Conservation (phyloP, 2,113 vertebrate species). For the Mohoua ochrocephala region DNA sequence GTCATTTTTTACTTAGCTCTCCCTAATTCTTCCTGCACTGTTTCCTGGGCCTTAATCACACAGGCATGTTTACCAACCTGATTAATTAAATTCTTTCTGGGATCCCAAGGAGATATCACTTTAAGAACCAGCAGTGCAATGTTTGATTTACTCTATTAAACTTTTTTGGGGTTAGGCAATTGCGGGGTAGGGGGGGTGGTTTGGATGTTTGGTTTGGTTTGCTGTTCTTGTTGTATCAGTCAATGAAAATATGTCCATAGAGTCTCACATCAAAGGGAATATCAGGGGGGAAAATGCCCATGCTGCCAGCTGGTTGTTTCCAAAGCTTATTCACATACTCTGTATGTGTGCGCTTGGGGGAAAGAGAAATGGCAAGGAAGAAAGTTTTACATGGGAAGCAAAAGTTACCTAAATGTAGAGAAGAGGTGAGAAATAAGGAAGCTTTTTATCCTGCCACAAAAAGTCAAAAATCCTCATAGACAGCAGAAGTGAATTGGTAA, state of each 20-base stretch:
- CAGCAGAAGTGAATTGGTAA: neutral
- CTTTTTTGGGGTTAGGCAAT: accelerated
- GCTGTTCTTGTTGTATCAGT: neutral
- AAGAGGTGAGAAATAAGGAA: neutral
- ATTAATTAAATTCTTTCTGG: neutral
- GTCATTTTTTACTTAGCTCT: neutral
- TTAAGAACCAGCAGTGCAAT: neutral
- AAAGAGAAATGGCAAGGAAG: neutral
- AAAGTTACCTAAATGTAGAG: neutral
- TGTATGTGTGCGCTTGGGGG: neutral
- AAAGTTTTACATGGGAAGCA: neutral
- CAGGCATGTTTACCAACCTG: neutral
- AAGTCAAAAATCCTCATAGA: neutral
- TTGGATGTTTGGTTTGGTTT: neutral
- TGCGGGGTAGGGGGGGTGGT: no score
- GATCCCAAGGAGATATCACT: neutral
- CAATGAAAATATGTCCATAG: neutral
- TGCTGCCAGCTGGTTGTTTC: neutral
- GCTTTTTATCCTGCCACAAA: neutral
- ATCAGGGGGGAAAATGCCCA: neutral
- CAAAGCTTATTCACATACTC: neutral
- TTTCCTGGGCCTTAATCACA: neutral
- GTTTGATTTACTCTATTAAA: neutral
- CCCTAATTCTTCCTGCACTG: neutral
- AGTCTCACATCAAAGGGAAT: neutral